A percentile compares a stretch with the other conserved stretches of the same genome.
phyloP scores from a whole-genome alignment of 1,140 invertebrate genomes.

The Drosophila aff. region DNA sequence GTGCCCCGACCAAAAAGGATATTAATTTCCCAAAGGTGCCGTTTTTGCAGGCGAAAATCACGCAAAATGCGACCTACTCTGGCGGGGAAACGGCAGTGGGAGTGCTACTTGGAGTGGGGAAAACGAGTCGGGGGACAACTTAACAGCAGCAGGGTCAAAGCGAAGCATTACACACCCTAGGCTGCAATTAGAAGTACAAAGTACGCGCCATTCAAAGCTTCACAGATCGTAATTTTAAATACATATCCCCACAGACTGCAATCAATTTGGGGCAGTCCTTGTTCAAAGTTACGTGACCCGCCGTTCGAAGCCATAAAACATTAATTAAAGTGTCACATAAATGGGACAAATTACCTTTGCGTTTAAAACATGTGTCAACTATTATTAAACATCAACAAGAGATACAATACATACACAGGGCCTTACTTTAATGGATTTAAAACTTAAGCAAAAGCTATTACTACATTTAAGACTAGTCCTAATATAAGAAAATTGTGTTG shows the following conservation, averaged over 20 bases:
- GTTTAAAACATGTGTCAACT: neutral
- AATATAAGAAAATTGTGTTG: too few relatives aligned
- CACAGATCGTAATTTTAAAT: slow-evolving; percentile 25
- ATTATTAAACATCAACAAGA: neutral
- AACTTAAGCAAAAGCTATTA: neutral
- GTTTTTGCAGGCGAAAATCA: slow-evolving; percentile 77
- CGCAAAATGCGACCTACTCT: slow-evolving; percentile 57
- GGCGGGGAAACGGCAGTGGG: neutral
- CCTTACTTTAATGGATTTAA: neutral
- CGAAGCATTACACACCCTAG: slow-evolving; percentile 27
- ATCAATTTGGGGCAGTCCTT: slow-evolving; percentile 7
- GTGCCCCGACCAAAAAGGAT: slow-evolving; percentile 76
- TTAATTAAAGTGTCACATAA: slow-evolving; percentile 15
- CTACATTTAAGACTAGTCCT: too few relatives aligned
- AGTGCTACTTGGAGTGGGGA: neutral
- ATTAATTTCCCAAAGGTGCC: slow-evolving; percentile 85
- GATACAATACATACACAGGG: neutral
- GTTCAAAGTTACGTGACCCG: slow-evolving; percentile 8
- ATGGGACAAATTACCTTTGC: neutral
- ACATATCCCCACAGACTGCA: slow-evolving; percentile 8
- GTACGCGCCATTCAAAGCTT: slow-evolving; percentile 22
- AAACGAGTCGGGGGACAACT: slow-evolving; percentile 45
- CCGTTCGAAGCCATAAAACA: neutral
- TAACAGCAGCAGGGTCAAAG: slow-evolving; percentile 37
- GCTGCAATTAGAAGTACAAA: slow-evolving; percentile 34